Evolutionary conservation across 2,797 vertebrate species (phyloP).

Genomic region (Synanceia verrucosa): DNA sequence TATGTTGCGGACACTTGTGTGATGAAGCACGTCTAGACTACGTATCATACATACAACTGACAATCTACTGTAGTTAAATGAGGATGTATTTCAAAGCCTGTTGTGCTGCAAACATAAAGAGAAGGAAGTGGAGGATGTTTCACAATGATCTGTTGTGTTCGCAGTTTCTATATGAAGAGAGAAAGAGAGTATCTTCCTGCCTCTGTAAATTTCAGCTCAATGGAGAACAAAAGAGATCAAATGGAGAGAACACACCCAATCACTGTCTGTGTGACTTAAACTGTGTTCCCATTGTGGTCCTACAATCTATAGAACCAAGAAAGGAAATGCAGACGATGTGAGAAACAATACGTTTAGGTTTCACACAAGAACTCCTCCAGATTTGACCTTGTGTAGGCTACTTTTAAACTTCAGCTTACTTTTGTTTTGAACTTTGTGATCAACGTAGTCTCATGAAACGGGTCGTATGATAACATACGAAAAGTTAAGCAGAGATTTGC

Average conservation of each 20-base stretch:
- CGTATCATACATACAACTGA: neutral
- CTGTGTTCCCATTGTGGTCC: slow-evolving; percentile 48
- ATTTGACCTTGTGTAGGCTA: neutral
- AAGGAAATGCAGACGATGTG: slow-evolving; percentile 21
- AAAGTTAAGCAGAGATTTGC: too few relatives aligned
- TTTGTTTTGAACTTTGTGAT: slow-evolving; percentile 15
- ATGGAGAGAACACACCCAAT: slow-evolving; percentile 59
- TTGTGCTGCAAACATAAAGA: slow-evolving; percentile 29
- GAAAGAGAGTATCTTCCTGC: slow-evolving; percentile 39
- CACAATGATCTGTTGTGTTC: slow-evolving; percentile 34
- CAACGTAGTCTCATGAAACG: slow-evolving; percentile 33
- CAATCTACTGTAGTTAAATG: neutral
- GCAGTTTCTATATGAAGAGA: slow-evolving; percentile 20
- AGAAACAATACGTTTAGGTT: neutral
- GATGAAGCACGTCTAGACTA: neutral
- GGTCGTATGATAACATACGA: too few relatives aligned
- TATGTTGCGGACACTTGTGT: neutral
- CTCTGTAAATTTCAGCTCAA: slow-evolving; percentile 30
- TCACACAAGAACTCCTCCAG: slow-evolving; percentile 8
- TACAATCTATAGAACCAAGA: slow-evolving; percentile 40
- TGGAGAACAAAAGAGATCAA: slow-evolving; percentile 59
- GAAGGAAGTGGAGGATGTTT: slow-evolving; percentile 39
- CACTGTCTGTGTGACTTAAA: slow-evolving; percentile 28
- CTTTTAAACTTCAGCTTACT: neutral
- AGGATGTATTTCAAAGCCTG: slow-evolving; percentile 12